Evolutionary conservation across 2,888 invertebrate genomes (phyloP).

Genomic region (Andrena bucephala): DNA sequence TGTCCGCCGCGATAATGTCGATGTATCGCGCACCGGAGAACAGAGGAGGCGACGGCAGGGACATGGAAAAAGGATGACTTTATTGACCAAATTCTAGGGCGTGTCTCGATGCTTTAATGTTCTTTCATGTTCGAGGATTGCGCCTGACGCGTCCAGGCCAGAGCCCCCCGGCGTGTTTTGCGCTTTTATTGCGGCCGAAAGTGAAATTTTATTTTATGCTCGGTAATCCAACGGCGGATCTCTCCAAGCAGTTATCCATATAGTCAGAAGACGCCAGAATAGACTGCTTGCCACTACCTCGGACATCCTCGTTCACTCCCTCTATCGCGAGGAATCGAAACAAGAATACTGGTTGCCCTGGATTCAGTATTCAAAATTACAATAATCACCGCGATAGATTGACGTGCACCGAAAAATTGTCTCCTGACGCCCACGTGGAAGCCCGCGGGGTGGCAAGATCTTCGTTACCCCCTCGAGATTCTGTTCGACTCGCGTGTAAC

Average conservation of each 20-base stretch:
- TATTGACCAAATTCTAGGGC: constrained; percentile 70
- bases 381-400: constrained; percentile 50
- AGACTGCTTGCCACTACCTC: neutral
- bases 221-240: constrained; percentile 33
- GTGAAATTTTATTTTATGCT: constrained; percentile 59
- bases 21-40: constrained; percentile 70
- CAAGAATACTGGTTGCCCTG: neutral
- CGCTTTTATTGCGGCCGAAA: constrained; percentile 54
- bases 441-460: constrained; percentile 1
- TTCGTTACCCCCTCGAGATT: constrained; percentile 7
- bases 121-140: constrained; percentile 41
- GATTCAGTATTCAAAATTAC: constrained; percentile 43
- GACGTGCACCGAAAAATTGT: constrained; percentile 28
- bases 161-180: constrained; percentile 10
- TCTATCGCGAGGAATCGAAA: too few relatives aligned
- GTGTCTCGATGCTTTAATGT: constrained; percentile 58
- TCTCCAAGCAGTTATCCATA: constrained; percentile 13
- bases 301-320: neutral
- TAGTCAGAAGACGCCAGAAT: constrained; percentile 21
- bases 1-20: constrained; percentile 78
- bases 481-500: constrained; percentile 37
- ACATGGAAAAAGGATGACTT: constrained; percentile 40
- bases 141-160: constrained; percentile 1
- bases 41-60: constrained; percentile 14
- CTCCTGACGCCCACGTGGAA: neutral